Evolutionary conservation across 2,797 vertebrate species (phyloP).

Genomic region (Denticeps clupeoides): DNA sequence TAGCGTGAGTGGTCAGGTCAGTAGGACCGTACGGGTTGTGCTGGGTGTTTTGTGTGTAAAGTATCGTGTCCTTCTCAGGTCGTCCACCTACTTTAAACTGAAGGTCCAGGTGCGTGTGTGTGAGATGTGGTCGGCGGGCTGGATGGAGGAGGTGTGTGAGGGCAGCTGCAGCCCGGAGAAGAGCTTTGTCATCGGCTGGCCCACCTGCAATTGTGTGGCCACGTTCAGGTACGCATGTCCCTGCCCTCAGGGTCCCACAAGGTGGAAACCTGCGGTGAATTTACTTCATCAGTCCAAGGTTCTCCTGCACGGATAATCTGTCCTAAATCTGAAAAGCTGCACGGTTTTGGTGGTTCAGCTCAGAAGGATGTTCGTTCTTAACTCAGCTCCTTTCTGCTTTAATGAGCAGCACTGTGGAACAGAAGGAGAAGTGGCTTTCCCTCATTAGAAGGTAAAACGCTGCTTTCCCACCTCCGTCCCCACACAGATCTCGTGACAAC

Average conservation of each 20-base stretch:
- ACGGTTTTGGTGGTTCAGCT: too few relatives aligned
- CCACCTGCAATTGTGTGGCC: slow-evolving; percentile 83
- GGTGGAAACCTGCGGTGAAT: too few relatives aligned
- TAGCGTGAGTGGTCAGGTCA: too few relatives aligned
- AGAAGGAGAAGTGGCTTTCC: slow-evolving; percentile 78
- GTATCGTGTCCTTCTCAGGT: slow-evolving; percentile 47
- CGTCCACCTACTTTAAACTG: slow-evolving; percentile 73
- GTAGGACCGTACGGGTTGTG: too few relatives aligned
- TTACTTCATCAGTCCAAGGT: too few relatives aligned
- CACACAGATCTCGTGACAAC: too few relatives aligned
- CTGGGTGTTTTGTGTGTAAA: too few relatives aligned
- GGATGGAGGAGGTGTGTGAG: slow-evolving; percentile 87
- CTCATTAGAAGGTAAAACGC: slow-evolving; percentile 83
- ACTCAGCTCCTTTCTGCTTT: slow-evolving; percentile 14
- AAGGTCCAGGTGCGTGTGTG: slow-evolving; percentile 71
- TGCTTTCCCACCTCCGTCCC: too few relatives aligned
- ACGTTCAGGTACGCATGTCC: slow-evolving; percentile 83
- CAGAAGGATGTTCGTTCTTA: background rate
- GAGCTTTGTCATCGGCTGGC: slow-evolving; percentile 93
- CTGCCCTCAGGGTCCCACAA: background rate
- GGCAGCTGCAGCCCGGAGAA: slow-evolving; percentile 67
- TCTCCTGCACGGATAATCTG: too few relatives aligned
- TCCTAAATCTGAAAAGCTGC: too few relatives aligned
- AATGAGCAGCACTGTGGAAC: slow-evolving; percentile 75
- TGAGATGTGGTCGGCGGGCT: slow-evolving; percentile 88